Evolutionary conservation across 2,797 vertebrate genomes (phyloP), one percentile per base, ranked within the genome.

Genomic region (Esox masquinongy): DNA sequence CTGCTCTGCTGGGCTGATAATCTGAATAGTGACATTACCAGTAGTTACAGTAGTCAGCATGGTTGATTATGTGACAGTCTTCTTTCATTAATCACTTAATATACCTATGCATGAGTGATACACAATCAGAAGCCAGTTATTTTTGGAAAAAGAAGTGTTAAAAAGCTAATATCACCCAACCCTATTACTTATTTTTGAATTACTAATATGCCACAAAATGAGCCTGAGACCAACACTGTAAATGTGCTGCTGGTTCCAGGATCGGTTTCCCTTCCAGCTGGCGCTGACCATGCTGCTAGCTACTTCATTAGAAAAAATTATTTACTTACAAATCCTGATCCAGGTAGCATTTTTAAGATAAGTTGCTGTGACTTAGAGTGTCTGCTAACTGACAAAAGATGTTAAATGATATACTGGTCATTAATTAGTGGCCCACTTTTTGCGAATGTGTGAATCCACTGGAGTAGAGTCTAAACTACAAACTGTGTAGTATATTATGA

Each of bases 61-160:
- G 9, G 56, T 14, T 67, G 24, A 64, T 78, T 66, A 69, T 66
- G 51, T 63, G 34, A 70, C 61, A 67, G 36, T 31, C 19, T 68
- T 15, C 26, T 34, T 51, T 81, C 51, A 63, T 14, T 66, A 50
- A 22, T 36, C 63, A 16, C 53, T 59, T n/a, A 59, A n/a, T 59
- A 9, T 9, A 59, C n/a, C n/a, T 59, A 16, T 1, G 53, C n/a
- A 22, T 9, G 53, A 59, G n/a, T 22, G 7, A 17, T 22, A 59
- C 53, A 59, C 7, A 22, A n/a, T 7, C 53, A 59, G 53, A 22
- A 59, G n/a, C n/a, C 53, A 19, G n/a, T n/a, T 59, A 8, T 59
- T 59, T 56, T 22, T 22, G n/a, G n/a, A 2, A 59, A 24, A 22
- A n/a, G 7, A 59, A 22, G 53, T n/a, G 53, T 56, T n/a, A 22